Percentiles rank a stretch among this genome's conserved stretches.
Conservation (phyloP, 1,140 invertebrate species). For the Drosophila orena region DNA sequence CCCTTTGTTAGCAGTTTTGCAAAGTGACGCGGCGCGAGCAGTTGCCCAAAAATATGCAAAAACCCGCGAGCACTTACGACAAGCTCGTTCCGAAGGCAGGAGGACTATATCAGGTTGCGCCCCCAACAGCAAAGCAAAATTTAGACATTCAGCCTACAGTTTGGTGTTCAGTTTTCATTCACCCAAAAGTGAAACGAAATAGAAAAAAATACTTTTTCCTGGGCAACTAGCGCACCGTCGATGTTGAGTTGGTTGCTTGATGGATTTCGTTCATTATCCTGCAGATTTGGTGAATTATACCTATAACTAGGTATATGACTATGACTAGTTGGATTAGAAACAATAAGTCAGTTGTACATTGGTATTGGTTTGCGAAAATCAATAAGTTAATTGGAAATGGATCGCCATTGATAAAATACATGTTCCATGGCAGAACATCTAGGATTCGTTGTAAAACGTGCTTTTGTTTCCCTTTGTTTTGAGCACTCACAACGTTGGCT, state of each 20-base stretch:
- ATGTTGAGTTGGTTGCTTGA: background rate
- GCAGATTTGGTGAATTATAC: background rate
- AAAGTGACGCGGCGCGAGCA: slow-evolving; percentile 33
- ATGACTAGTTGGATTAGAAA: background rate
- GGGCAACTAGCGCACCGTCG: slow-evolving; percentile 2
- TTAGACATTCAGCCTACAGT: slow-evolving; percentile 58
- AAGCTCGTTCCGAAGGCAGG: slow-evolving; percentile 14
- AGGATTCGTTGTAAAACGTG: slow-evolving; percentile 17
- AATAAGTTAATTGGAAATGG: background rate
- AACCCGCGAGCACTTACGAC: slow-evolving; percentile 42
- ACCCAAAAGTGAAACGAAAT: slow-evolving; percentile 42
- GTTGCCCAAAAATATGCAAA: slow-evolving; percentile 59
- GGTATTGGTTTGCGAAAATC: background rate
- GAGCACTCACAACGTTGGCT: slow-evolving; percentile 33
- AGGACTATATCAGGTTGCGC: slow-evolving; percentile 19
- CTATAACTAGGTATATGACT: too few species aligned
- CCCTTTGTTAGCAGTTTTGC: slow-evolving; percentile 38
- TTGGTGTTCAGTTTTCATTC: slow-evolving; percentile 33
- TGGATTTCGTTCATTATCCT: background rate
- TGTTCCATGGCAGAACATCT: slow-evolving; percentile 19
- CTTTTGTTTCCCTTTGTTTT: slow-evolving; percentile 25
- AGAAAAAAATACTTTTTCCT: slow-evolving; percentile 25
- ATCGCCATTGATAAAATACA: background rate
- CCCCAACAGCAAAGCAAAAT: slow-evolving; percentile 37
- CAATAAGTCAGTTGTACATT: background rate